Conservation (phyloP, 2,113 vertebrate species). For the Columba janthina region DNA sequence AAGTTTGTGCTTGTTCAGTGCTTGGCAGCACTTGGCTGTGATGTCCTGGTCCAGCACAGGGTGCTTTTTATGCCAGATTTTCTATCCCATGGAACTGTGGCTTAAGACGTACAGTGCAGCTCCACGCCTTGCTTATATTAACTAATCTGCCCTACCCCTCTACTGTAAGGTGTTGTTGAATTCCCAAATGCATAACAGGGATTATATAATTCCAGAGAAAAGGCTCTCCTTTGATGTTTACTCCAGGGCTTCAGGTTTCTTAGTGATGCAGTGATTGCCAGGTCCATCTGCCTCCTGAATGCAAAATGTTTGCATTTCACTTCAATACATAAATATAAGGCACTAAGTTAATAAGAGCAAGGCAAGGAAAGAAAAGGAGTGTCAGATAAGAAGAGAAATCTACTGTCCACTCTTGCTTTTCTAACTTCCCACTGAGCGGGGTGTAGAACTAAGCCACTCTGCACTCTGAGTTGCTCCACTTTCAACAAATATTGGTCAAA, state of each 20-base stretch:
- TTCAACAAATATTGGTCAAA: constrained; percentile 11
- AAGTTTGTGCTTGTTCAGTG: background rate
- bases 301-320: background rate
- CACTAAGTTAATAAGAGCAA: background rate
- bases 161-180: background rate
- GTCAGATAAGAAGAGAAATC: background rate
- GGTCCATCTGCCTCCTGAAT: background rate
- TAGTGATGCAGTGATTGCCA: background rate
- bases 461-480: background rate
- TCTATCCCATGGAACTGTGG: background rate
- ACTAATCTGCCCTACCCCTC: background rate
- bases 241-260: background rate
- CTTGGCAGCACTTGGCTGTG: background rate
- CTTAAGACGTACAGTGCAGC: background rate
- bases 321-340: background rate
- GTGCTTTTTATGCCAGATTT: background rate
- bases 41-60: background rate
- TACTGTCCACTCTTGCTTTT: background rate
- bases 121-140: background rate
- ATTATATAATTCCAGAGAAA: constrained; percentile 20
- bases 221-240: background rate
- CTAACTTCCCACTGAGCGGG: background rate
- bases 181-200: background rate
- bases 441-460: background rate
- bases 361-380: background rate